phyloP scores from a whole-genome alignment of 1,140 invertebrate genomes.

The Eueides isabella region DNA sequence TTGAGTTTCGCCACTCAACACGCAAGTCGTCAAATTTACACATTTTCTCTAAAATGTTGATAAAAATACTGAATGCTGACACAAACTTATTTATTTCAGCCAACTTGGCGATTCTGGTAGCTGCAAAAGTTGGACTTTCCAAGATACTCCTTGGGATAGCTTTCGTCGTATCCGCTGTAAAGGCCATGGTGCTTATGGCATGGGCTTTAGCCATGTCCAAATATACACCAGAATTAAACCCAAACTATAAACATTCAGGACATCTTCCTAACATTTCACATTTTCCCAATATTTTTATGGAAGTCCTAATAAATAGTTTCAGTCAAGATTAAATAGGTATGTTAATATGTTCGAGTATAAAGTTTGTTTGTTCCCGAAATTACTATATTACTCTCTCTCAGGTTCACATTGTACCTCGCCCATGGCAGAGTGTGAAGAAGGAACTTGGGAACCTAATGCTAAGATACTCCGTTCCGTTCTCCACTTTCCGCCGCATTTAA shows the following conservation, averaged over 20 bases:
- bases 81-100: conserved; percentile 61
- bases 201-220: conserved; percentile 62
- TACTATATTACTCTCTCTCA: too few relatives aligned
- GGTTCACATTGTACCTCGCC: too few relatives aligned
- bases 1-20: too few relatives aligned
- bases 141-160: conserved; percentile 66
- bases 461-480: too few relatives aligned
- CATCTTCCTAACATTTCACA: conserved; percentile 8
- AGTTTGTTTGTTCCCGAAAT: too few relatives aligned
- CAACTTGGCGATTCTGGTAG: conserved; percentile 59
- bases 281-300: conserved; percentile 32
- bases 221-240: conserved; percentile 56
- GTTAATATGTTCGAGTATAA: too few relatives aligned
- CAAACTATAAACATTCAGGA: conserved; percentile 13
- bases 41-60: not conserved
- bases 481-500: too few relatives aligned
- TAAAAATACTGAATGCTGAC: not conserved
- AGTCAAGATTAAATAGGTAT: conserved; percentile 29
- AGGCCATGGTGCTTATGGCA: conserved; percentile 62
- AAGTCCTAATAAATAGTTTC: conserved; percentile 39
- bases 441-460: too few relatives aligned
- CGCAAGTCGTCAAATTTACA: too few relatives aligned
- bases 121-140: conserved; percentile 62
- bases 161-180: conserved; percentile 54
- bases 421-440: too few relatives aligned